Base-by-base conservation (phyloP, 2,888 invertebrate species). In the Hyposoter didymator region DNA sequence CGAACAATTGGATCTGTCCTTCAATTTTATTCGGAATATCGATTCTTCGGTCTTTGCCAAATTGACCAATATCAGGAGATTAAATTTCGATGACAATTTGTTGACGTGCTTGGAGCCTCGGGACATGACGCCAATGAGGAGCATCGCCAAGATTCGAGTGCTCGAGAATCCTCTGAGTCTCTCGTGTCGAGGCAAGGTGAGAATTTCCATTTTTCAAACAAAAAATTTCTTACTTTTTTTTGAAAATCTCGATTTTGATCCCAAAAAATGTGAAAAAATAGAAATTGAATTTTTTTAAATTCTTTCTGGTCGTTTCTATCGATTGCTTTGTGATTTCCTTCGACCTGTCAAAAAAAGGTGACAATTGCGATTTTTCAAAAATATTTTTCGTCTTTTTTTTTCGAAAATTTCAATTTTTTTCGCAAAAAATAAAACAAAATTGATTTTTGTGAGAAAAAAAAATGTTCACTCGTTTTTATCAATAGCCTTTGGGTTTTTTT, bases 1-100 rank as follows among this genome's bases (percentile, higher is more conserved):
- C 62, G 89, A 91, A 47, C 90, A 92, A 70, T 84, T 93, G 67
- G 93, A 92, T 81, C 47, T 93, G 17, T 91, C 92, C 28, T 92
- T 90, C 87, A 93, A 93, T 78, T 59, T 19, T 47, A 91, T 92
- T 35, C 22, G 66, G 28, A 72, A 17, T 12, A 88, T 92, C 62
- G 89, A 89, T 39, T 28, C 89, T 0, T 19, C 32, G 12, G 88
- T 90, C n/a, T 91, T 90, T 52, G 49, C 52, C 14, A 89, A 79
- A 52, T 74, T 92, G 52, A 22, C 78, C 17, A 85, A 87, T 17
- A 85, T 93, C 14, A 89, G 87, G 49, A 87, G 90, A 70, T 85
- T 93, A 43, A 90, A 91, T 73, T 22, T 93, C 17, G 89, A 90
- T 43, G 89, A 90, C 79, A 93, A 93, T 86, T 86, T 84, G 73